Conservation (phyloP, 2,797 vertebrate genomes). For the Chloroceryle inda region DNA sequence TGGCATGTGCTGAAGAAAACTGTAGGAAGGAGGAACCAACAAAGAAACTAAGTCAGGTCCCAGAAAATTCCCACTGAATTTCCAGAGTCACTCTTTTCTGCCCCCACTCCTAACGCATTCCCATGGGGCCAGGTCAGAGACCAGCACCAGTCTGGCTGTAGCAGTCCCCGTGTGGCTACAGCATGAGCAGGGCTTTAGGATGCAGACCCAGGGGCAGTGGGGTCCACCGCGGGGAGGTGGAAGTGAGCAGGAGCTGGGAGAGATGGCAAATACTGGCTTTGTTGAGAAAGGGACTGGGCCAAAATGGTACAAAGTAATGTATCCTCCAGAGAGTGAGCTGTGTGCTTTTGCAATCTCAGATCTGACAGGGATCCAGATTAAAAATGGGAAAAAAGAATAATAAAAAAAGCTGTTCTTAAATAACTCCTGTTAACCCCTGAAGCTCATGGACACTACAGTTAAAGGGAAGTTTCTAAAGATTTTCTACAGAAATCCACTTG, state of each 20-base stretch:
- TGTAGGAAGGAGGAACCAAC: neutral
- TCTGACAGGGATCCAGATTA: constrained; percentile 10
- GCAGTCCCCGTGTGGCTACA: neutral
- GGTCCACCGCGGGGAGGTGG: fast-evolving
- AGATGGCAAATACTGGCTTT: neutral
- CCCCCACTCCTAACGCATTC: neutral
- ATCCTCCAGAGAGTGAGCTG: neutral
- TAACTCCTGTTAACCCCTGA: neutral
- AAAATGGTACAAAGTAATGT: neutral
- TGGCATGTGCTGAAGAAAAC: neutral
- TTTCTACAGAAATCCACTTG: neutral
- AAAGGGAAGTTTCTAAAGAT: neutral
- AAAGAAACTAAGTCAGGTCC: neutral
- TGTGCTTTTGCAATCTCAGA: constrained; percentile 33
- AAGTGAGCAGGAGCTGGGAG: neutral
- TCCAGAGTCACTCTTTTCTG: neutral
- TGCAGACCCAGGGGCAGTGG: neutral
- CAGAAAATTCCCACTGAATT: neutral
- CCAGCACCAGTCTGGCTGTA: neutral
- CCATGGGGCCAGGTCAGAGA: neutral
- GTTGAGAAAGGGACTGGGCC: neutral
- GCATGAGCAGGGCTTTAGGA: neutral
- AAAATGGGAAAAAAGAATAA: neutral
- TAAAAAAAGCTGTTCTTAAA: neutral
- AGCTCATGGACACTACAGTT: neutral